phyloP scores from a whole-genome alignment of 1,140 invertebrate species.

The Philotrypesis tridentata region DNA sequence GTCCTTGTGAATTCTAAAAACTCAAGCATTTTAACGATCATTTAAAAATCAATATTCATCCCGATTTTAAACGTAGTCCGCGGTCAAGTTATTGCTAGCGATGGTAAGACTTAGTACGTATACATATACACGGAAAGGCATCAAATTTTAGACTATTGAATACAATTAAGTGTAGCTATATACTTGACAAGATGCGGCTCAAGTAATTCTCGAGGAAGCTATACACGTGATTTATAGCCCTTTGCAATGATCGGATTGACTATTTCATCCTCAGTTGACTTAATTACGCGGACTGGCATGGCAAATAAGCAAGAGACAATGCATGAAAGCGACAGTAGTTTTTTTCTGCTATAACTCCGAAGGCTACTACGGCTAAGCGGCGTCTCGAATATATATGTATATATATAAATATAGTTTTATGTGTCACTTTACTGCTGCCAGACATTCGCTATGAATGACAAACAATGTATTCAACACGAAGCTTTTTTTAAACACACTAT shows the following conservation, averaged over 20 bases:
- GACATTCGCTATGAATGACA: background rate
- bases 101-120: too few relatives aligned
- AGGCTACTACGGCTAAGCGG: background rate
- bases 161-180: too few relatives aligned
- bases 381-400: background rate
- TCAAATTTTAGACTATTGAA: background rate
- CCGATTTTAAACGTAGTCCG: background rate
- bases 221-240: background rate
- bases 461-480: background rate
- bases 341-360: background rate
- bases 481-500: too few relatives aligned
- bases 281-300: background rate
- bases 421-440: background rate
- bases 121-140: background rate
- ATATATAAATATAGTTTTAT: background rate
- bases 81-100: too few relatives aligned
- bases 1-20: background rate
- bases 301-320: background rate
- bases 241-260: background rate
- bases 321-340: background rate
- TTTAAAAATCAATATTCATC: background rate
- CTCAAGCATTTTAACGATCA: background rate
- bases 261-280: background rate
- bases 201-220: background rate
- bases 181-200: too few relatives aligned